A percentile compares a stretch with the other conserved stretches of the same genome.
Evolutionary conservation across 1,140 invertebrate species (phyloP).

Genomic region (Sminthurides bifidus): DNA sequence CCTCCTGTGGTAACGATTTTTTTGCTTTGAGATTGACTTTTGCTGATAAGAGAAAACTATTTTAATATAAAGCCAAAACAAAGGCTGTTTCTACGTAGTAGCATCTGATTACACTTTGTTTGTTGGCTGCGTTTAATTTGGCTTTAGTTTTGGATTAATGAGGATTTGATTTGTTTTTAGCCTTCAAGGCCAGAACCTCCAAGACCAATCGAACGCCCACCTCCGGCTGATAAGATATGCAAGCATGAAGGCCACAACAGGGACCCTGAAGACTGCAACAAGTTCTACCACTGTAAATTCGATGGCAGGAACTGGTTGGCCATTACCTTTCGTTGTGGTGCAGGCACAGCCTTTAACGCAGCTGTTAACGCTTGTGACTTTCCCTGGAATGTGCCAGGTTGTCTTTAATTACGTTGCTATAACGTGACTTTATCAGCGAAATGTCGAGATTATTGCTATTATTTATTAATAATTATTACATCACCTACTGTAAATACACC

Average conservation of each 20-base stretch:
- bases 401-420: too few species aligned
- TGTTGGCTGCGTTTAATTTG: neutral
- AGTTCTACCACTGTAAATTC: constrained; percentile 30
- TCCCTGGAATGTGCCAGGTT: constrained; percentile 26
- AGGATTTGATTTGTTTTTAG: too few species aligned
- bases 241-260: constrained; percentile 21
- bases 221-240: constrained; percentile 18
- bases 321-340: constrained; percentile 19
- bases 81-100: neutral
- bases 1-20: neutral
- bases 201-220: too few species aligned
- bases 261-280: constrained; percentile 21
- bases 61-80: too few species aligned
- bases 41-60: too few species aligned
- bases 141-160: neutral
- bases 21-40: too few species aligned
- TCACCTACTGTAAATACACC: too few species aligned
- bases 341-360: constrained; percentile 33
- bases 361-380: constrained; percentile 28
- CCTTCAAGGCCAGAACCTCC: too few species aligned
- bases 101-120: neutral
- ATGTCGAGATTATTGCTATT: too few species aligned
- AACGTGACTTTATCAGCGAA: too few species aligned
- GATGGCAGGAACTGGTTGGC: constrained; percentile 11
- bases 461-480: too few species aligned